A percentile compares a stretch with the other conserved stretches of the same genome.
phyloP scores from a whole-genome alignment of 2,797 vertebrate species.

The Eupleurogrammus muticus region DNA sequence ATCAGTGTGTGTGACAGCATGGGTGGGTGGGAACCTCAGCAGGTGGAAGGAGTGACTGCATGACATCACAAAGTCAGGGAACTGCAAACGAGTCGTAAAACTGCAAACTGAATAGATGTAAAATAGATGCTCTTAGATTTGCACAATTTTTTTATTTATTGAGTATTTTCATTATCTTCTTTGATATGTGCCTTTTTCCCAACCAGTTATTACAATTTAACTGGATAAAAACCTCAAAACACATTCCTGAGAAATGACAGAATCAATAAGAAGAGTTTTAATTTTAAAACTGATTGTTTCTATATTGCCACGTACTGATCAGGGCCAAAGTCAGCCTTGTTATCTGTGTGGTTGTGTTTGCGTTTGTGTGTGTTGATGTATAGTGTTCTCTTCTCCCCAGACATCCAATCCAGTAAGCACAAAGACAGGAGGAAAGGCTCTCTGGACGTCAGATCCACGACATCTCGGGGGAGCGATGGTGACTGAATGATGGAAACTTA shows the following conservation, averaged over 20 bases:
- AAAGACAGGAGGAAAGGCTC: constrained; percentile 97
- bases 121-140: too few relatives aligned
- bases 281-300: background rate
- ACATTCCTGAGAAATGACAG: background rate
- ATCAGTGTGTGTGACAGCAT: too few relatives aligned
- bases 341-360: background rate
- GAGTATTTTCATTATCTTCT: background rate
- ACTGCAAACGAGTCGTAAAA: too few relatives aligned
- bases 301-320: background rate
- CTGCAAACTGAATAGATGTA: too few relatives aligned
- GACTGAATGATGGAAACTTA: constrained; percentile 67
- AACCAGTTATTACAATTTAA: background rate
- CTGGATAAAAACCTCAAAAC: background rate
- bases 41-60: too few relatives aligned
- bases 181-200: background rate
- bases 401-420: constrained; percentile 91
- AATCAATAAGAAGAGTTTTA: background rate
- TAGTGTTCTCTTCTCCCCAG: constrained; percentile 77
- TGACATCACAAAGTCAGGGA: too few relatives aligned
- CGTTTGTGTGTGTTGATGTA: constrained; percentile 36
- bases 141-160: background rate
- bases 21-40: too few relatives aligned
- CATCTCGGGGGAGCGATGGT: constrained; percentile 94
- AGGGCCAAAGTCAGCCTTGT: background rate
- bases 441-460: constrained; percentile 91